Percentiles rank a stretch among this genome's conserved stretches.
phyloP scores from a whole-genome alignment of 2,888 invertebrate genomes.

The Polietes domitor region DNA sequence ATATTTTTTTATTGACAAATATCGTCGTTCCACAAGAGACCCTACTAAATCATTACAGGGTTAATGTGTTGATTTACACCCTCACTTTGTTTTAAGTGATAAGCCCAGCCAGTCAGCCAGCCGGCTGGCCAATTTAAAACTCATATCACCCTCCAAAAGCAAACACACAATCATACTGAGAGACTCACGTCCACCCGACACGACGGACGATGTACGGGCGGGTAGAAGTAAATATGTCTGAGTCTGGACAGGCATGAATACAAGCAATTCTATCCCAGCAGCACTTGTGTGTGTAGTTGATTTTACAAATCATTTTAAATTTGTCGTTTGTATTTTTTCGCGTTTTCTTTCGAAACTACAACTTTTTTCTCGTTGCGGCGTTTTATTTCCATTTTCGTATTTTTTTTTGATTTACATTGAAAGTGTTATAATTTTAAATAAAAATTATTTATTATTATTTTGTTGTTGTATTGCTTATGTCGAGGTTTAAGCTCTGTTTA shows the following conservation, averaged over 20 bases:
- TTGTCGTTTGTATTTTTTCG: conserved; percentile 22
- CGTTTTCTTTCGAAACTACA: conserved; percentile 13
- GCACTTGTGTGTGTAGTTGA: conserved; percentile 24
- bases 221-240: neutral
- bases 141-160: conserved; percentile 48
- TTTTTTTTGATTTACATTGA: conserved; percentile 26
- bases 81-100: conserved; percentile 51
- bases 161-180: neutral
- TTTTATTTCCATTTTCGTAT: too few relatives aligned
- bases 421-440: conserved; percentile 44
- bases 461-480: too few relatives aligned
- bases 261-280: conserved; percentile 20
- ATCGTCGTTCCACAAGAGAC: conserved; percentile 19
- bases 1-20: too few relatives aligned
- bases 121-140: conserved; percentile 47
- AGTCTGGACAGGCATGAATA: neutral
- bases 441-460: conserved; percentile 14
- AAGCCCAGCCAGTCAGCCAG: conserved; percentile 14
- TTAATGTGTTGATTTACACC: conserved; percentile 51
- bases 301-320: conserved; percentile 41
- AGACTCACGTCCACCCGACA: neutral
- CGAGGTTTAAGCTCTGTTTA: too few relatives aligned
- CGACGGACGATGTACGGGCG: neutral
- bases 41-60: conserved; percentile 27
- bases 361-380: conserved; percentile 8